phyloP scores from a whole-genome alignment of 2,113 vertebrate genomes.

The Chlorodrepanis virens region DNA sequence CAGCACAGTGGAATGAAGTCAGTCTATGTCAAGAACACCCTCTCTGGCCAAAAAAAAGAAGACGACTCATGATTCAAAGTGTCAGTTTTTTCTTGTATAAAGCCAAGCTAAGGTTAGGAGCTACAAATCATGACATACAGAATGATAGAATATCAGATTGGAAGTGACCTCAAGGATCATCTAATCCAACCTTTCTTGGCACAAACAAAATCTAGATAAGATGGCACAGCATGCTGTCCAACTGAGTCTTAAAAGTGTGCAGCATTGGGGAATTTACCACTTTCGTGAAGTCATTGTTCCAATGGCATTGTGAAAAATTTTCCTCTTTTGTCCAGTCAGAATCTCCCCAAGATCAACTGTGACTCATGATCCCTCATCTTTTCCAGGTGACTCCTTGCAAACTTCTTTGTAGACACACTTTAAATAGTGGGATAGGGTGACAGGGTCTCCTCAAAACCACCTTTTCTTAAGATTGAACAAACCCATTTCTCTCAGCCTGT shows the following conservation, averaged over 20 bases:
- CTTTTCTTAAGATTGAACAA: neutral
- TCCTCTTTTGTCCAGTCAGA: neutral
- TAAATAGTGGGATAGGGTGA: neutral
- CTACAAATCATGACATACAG: neutral
- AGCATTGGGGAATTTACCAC: accelerated
- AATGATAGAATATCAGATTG: neutral
- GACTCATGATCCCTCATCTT: neutral
- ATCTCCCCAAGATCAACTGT: neutral
- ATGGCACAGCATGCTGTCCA: neutral
- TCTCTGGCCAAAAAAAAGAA: neutral
- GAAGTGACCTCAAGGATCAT: neutral
- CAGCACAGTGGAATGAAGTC: neutral
- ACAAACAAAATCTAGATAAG: neutral
- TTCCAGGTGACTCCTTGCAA: neutral
- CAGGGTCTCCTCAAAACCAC: neutral
- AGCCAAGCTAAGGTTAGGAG: neutral
- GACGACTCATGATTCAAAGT: neutral
- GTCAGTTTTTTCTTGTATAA: neutral
- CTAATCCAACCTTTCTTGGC: neutral
- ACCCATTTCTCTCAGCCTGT: neutral
- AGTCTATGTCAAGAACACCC: neutral
- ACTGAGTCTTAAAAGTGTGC: neutral
- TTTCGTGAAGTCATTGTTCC: neutral
- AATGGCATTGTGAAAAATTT: neutral
- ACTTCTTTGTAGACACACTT: neutral